These are phyloP conservation scores for Mizuhopecten yessoensis DNA, from an alignment of 1,140 invertebrate genomes.

Conservation along the genomic window DNA sequence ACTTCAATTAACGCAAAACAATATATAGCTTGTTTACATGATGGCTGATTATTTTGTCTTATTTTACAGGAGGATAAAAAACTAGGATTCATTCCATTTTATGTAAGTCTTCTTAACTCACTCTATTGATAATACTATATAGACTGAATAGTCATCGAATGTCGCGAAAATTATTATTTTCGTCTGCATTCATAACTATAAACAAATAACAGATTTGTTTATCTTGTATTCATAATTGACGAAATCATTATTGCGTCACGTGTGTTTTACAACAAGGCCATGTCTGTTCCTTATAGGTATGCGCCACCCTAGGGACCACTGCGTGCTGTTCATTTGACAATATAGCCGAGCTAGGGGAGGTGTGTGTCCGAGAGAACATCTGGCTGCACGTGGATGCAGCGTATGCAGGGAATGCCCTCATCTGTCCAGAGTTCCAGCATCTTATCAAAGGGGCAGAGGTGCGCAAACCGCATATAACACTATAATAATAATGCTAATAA, in stretches of 20 bases:
- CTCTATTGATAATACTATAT: too few relatives aligned
- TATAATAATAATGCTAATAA: background rate
- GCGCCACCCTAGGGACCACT: constrained; percentile 95
- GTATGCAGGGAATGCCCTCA: constrained; percentile 94
- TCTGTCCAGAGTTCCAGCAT: constrained; percentile 96
- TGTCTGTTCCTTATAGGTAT: constrained; percentile 88
- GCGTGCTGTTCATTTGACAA: constrained; percentile 95
- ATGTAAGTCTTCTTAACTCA: constrained; percentile 69
- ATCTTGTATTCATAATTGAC: too few relatives aligned
- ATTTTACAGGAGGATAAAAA: constrained; percentile 72
- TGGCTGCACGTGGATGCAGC: constrained; percentile 98
- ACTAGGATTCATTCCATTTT: constrained; percentile 78
- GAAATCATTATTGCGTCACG: too few relatives aligned
- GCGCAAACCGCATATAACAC: constrained; percentile 41
- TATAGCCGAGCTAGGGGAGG: constrained; percentile 92
- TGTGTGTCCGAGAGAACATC: constrained; percentile 89
- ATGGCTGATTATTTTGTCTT: constrained; percentile 50
- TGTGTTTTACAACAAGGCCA: too few relatives aligned
- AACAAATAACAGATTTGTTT: too few relatives aligned
- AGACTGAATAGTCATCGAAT: too few relatives aligned
- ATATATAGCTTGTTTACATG: too few relatives aligned
- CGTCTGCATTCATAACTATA: too few relatives aligned
- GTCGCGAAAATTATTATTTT: too few relatives aligned
- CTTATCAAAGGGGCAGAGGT: constrained; percentile 93
- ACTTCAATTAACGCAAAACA: too few relatives aligned